Percentiles rank a stretch among this genome's conserved stretches.
Conservation (phyloP, 92 coral and sea anemone genomes). For the Paramuricea clavata region DNA sequence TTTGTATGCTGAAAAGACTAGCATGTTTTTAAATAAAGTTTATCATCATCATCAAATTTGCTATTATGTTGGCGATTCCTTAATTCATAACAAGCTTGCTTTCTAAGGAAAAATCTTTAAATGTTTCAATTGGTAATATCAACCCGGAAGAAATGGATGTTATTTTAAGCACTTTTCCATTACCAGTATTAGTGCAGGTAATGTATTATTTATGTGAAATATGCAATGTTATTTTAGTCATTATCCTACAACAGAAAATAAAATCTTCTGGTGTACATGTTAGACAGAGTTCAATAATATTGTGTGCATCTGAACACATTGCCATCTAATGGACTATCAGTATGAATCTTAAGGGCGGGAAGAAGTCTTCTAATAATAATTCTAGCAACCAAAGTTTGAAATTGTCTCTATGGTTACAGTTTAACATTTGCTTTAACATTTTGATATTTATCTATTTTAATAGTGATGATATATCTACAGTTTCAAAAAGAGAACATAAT, state of each 20-base stretch:
- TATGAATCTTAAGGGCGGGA: neutral
- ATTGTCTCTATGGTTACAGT: neutral
- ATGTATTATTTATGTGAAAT: neutral
- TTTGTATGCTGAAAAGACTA: too few species aligned
- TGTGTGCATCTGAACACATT: too few species aligned
- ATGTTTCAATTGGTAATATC: conserved; percentile 41
- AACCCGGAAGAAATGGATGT: conserved; percentile 15
- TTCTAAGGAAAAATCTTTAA: conserved; percentile 14
- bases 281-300: too few species aligned
- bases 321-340: too few species aligned
- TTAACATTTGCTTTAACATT: neutral
- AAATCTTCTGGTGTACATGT: too few species aligned
- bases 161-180: neutral
- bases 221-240: neutral
- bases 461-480: neutral
- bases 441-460: too few species aligned
- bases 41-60: neutral
- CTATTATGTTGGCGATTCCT: neutral
- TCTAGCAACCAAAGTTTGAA: neutral
- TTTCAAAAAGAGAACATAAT: neutral
- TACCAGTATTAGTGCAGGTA: neutral
- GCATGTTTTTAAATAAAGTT: neutral
- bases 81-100: conserved; percentile 31
- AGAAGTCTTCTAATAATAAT: too few species aligned
- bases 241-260: too few species aligned